Evolutionary conservation across 2,888 invertebrate genomes (phyloP).

Genomic region (Furcula furcula): DNA sequence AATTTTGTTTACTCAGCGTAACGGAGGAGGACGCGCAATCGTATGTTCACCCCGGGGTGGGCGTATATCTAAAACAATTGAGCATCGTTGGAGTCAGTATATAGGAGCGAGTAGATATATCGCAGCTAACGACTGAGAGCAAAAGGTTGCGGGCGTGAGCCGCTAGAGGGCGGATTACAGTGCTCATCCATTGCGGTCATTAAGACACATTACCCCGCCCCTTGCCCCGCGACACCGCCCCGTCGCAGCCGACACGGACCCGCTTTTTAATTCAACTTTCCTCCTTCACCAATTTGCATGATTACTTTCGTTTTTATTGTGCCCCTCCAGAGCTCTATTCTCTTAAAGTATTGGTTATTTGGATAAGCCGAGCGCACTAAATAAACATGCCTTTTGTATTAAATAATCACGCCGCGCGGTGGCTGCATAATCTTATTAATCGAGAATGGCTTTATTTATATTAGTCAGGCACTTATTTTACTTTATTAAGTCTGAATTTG

Average conservation of each 20-base stretch:
- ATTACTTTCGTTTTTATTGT: conserved; percentile 81
- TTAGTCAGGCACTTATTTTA: background rate
- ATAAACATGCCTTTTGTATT: conserved; percentile 27
- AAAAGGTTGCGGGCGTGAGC: conserved; percentile 58
- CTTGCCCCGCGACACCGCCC: conserved; percentile 17
- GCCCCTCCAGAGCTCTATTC: conserved; percentile 49
- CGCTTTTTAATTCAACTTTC: conserved; percentile 81
- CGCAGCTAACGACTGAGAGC: conserved; percentile 48
- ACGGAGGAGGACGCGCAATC: conserved; percentile 14
- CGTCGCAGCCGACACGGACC: conserved; percentile 45
- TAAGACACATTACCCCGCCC: conserved; percentile 74
- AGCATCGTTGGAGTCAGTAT: conserved; percentile 27
- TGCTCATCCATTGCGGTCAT: conserved; percentile 79
- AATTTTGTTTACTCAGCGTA: conserved; percentile 31
- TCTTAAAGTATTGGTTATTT: conserved; percentile 48
- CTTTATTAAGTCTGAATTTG: too few species aligned
- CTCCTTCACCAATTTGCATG: conserved; percentile 79
- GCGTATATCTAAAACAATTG: conserved; percentile 36
- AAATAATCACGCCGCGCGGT: conserved; percentile 20
- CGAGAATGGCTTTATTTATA: background rate
- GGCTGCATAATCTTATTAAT: background rate
- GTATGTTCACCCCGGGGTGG: conserved; percentile 11
- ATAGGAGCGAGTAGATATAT: conserved; percentile 37
- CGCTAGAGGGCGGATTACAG: conserved; percentile 63
- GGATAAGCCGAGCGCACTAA: conserved; percentile 39